Evolutionary conservation across 2,797 vertebrate species (phyloP), one percentile per base, ranked within the genome.

Genomic region (Sebastes itinus): DNA sequence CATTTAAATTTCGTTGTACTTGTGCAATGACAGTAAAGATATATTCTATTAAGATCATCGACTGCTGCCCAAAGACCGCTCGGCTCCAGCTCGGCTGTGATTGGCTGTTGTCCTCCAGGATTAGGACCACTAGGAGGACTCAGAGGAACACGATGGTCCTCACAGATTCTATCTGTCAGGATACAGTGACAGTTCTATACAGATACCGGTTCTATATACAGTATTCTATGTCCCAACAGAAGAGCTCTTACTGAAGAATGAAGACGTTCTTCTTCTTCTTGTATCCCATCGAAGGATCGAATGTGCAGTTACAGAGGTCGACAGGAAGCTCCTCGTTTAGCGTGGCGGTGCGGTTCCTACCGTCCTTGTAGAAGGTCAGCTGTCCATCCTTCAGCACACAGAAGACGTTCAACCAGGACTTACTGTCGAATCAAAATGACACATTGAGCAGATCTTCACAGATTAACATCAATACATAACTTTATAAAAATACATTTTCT

Each of bases 211-310:
- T 49, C 7, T 49, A 20, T 49, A 42, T 42, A 13, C 35, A 35
- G 2, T 35, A 42, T 42, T 42, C 38, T 33, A 6, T 61, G 13
- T 4, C 4, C 35, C 14, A 58, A 33, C 23, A 25, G 42, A 63
- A 68, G 1, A 9, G 25, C 38, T 77, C 88, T 96, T 90, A 99
- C 98, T 96, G 93, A 35, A 99, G 94, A 86, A 98, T 97, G 93
- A 99, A 99, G 89, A 98, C 98, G 3, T 98, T 97, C 87, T 98
- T 99, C 93, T 98, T 97, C 90, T 99, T 99, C 89, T 97, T 97
- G 90, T 99, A 99, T 75, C 97, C 97, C n/a, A 96, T 90, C 14
- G 98, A 96, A 20, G 97, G 96, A 54, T 97, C 97, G 78, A 97
- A 97, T 54, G 95, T 92, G 72, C 97, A 97, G 58, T 94, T 94